Evolutionary conservation across 1,140 invertebrate species (phyloP).

Genomic region (Telenomus remus): DNA sequence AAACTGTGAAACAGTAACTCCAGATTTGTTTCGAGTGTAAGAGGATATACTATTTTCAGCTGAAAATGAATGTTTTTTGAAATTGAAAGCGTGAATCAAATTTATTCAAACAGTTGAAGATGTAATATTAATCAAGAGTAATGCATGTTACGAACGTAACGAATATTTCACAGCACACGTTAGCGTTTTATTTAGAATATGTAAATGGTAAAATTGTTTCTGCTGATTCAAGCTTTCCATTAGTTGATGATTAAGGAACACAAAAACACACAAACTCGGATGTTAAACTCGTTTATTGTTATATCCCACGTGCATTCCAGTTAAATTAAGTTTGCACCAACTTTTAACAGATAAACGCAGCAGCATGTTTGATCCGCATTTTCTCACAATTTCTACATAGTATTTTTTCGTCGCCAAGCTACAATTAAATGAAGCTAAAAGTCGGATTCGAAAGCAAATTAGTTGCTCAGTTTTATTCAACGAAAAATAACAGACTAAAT

Average conservation of each 20-base stretch:
- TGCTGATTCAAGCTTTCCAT: too few species aligned
- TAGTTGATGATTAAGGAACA: conserved; percentile 4
- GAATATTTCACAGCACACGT: not conserved
- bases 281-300: conserved; percentile 48
- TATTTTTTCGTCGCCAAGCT: conserved; percentile 35
- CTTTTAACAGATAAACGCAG: conserved; percentile 45
- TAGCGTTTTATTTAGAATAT: not conserved
- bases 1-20: not conserved
- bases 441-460: conserved; percentile 47
- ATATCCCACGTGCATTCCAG: conserved; percentile 43
- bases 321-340: conserved; percentile 47
- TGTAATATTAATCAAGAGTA: not conserved
- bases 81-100: too few species aligned
- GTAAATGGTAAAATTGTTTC: not conserved
- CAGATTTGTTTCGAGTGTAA: too few species aligned
- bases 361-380: conserved; percentile 44
- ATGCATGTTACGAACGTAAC: not conserved
- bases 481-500: conserved; percentile 53
- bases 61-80: too few species aligned
- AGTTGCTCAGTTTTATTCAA: conserved; percentile 49
- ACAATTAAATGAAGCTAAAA: conserved; percentile 47
- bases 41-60: too few species aligned
- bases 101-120: not conserved
- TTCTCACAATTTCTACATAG: conserved; percentile 47
- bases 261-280: conserved; percentile 9